phyloP scores from a whole-genome alignment of 2,888 invertebrate species.

The Pseudoips prasinana region DNA sequence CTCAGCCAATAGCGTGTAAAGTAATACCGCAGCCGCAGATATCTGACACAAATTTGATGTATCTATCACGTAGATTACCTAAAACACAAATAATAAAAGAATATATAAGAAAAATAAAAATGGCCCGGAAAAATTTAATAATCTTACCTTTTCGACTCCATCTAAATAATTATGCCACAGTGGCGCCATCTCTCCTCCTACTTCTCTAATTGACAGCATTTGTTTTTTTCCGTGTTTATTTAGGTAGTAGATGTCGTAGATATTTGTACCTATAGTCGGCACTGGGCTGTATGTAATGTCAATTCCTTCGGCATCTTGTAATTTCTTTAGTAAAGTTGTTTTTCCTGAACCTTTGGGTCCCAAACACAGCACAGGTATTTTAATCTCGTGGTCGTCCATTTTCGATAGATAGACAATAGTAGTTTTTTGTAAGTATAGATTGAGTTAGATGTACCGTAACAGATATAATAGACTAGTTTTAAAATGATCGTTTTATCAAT shows the following conservation, averaged over 20 bases:
- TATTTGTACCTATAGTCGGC: slow-evolving; percentile 90
- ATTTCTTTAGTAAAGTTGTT: slow-evolving; percentile 88
- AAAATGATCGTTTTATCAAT: slow-evolving; percentile 53
- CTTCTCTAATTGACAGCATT: slow-evolving; percentile 84
- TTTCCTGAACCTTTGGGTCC: slow-evolving; percentile 92
- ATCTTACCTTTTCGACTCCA: slow-evolving; percentile 79
- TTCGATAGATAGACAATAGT: slow-evolving; percentile 1
- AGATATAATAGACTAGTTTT: no score
- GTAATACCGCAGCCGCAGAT: slow-evolving; percentile 90
- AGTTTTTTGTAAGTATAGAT: no score
- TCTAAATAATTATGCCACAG: slow-evolving; percentile 90
- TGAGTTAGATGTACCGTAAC: no score
- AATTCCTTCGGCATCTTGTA: slow-evolving; percentile 86
- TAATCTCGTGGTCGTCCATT: slow-evolving; percentile 71
- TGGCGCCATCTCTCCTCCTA: slow-evolving; percentile 92
- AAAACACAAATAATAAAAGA: slow-evolving; percentile 10
- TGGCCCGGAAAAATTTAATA: slow-evolving; percentile 1
- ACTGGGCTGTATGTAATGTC: slow-evolving; percentile 90
- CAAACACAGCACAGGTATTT: slow-evolving; percentile 83
- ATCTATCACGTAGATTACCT: slow-evolving; percentile 91
- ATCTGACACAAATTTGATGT: slow-evolving; percentile 93
- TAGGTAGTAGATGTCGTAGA: slow-evolving; percentile 83
- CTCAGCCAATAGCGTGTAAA: slow-evolving; percentile 89
- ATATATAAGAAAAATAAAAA: no score
- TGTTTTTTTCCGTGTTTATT: slow-evolving; percentile 76